Conservation (phyloP, 2,797 vertebrate species). For the Enteromius treurensis region DNA sequence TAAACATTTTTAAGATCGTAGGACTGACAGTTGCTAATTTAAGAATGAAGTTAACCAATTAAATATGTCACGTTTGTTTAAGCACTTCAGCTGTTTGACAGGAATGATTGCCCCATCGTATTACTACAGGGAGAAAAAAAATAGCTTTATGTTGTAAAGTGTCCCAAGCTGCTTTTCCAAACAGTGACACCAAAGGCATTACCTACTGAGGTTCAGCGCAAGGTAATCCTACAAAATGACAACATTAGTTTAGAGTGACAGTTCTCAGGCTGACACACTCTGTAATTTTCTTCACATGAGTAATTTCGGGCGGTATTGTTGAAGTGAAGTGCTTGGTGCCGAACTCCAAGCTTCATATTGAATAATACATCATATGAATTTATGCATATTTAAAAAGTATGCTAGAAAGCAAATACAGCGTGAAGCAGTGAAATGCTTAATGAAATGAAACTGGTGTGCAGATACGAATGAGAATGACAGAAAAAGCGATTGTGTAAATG, state of each 20-base stretch:
- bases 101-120: neutral
- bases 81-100: neutral
- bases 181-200: slow-evolving; percentile 5
- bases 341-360: slow-evolving; percentile 59
- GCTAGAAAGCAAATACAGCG: slow-evolving; percentile 49
- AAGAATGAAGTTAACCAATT: neutral
- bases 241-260: slow-evolving; percentile 32
- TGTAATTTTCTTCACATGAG: slow-evolving; percentile 55
- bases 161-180: neutral
- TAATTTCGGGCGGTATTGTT: slow-evolving; percentile 56
- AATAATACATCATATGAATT: slow-evolving; percentile 70
- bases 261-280: slow-evolving; percentile 9
- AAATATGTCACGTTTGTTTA: neutral
- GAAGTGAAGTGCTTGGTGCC: slow-evolving; percentile 52
- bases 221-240: slow-evolving; percentile 45
- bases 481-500: slow-evolving; percentile 6
- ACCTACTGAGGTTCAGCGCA: slow-evolving; percentile 14
- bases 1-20: too few relatives aligned
- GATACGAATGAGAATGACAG: slow-evolving; percentile 28
- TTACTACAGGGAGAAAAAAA: neutral
- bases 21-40: neutral
- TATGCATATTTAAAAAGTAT: slow-evolving; percentile 66
- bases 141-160: neutral
- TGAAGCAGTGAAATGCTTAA: slow-evolving; percentile 56
- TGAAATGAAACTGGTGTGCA: slow-evolving; percentile 52